Evolutionary conservation across 30 jellyfish, hydroid and myxozoan genomes (phyloP), one percentile per base, ranked within the genome.

Genomic region (Turritopsis dohrnii): DNA sequence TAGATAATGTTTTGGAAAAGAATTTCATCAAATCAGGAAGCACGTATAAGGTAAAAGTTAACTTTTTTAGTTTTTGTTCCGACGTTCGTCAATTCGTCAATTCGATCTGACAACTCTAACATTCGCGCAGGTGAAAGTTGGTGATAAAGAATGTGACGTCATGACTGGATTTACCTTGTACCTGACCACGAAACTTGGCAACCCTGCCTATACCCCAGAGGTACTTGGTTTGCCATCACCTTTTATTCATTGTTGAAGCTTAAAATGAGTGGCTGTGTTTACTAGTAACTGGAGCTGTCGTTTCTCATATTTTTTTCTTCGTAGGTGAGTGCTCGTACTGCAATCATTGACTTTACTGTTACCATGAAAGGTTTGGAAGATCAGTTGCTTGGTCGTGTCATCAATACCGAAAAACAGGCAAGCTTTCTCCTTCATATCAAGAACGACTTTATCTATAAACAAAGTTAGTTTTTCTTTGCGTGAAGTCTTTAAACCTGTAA

Each of bases 171-270:
- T 92, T 65, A 76, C 83, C n/a, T 85, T 92, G 65, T 92, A 92
- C 82, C 83, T 92, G 53, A 92, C 98, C 66, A 92, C 98, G 17
- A 92, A 92, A 72, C 88, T 92, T 22, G 98, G 96, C 31, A 92
- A 92, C 73, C 98, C 98, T 27, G 92, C 96, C 7, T 92, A 87
- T 89, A 92, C 98, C 21, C 98, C 98, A 20, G 98, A 92, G 96
- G 98, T 88, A 80, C n/a, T n/a, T n/a, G n/a, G n/a, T n/a, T n/a
- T n/a, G n/a, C n/a, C n/a, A n/a, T n/a, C n/a, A n/a, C n/a, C n/a
- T n/a, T n/a, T n/a, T n/a, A n/a, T n/a, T n/a, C n/a, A n/a, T n/a
- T n/a, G n/a, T n/a, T n/a, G n/a, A n/a, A n/a, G n/a, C n/a, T n/a
- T n/a, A n/a, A n/a, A n/a, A n/a, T n/a, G n/a, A n/a, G n/a, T n/a